Percentiles rank a stretch among this genome's conserved stretches.
These are phyloP conservation scores for Aleiodes alternator DNA, from an alignment of 2,888 invertebrate species.

Conservation along the genomic window DNA sequence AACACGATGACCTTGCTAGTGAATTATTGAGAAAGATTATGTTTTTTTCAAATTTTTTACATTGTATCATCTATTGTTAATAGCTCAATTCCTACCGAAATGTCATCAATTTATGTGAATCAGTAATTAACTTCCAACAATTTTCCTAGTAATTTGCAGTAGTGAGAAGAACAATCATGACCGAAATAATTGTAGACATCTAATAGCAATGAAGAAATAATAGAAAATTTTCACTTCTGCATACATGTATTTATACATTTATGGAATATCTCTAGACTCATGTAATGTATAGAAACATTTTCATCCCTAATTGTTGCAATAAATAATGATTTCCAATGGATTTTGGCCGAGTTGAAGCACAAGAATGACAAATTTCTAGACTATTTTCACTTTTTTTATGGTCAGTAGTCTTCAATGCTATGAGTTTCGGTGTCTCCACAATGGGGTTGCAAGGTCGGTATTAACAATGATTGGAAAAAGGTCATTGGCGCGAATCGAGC, in stretches of 20 bases:
- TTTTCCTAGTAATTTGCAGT: slow-evolving; percentile 1
- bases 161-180: slow-evolving; percentile 15
- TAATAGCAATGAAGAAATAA: too few relatives aligned
- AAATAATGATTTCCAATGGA: too few relatives aligned
- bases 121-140: slow-evolving; percentile 12
- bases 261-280: too few relatives aligned
- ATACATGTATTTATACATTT: too few relatives aligned
- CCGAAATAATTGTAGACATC: background rate
- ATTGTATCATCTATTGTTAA: background rate
- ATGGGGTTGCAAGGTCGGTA: slow-evolving; percentile 36
- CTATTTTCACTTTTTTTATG: slow-evolving; percentile 15
- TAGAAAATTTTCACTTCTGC: too few relatives aligned
- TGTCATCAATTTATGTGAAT: background rate
- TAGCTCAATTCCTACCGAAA: background rate
- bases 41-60: background rate
- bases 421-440: slow-evolving; percentile 38
- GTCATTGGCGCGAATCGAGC: slow-evolving; percentile 54
- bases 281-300: too few relatives aligned
- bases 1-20: slow-evolving; percentile 3
- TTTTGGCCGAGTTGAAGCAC: too few relatives aligned
- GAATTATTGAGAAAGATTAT: slow-evolving; percentile 8
- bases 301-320: too few relatives aligned
- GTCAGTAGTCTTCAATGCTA: background rate
- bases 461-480: slow-evolving; percentile 56
- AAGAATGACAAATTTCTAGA: background rate